Percentiles rank a stretch among this genome's conserved stretches.
phyloP scores from a whole-genome alignment of 2,797 vertebrate genomes.

The Threskiornis aethiopicus region DNA sequence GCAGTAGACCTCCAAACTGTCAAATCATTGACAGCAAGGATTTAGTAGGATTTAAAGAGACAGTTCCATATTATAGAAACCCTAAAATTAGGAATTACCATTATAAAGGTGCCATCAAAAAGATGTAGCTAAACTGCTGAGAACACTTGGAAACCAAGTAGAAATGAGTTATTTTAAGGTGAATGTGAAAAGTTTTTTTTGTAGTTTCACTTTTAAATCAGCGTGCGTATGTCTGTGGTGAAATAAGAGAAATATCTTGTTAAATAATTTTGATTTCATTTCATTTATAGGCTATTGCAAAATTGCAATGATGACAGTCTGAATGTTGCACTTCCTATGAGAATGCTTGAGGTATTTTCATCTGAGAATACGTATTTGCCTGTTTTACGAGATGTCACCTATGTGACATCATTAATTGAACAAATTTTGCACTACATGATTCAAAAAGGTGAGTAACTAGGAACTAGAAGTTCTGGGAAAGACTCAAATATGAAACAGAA shows the following conservation, averaged over 20 bases:
- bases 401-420: slow-evolving; percentile 89
- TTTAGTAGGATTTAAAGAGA: neutral
- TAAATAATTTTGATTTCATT: slow-evolving; percentile 3
- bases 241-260: neutral
- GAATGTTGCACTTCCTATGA: slow-evolving; percentile 95
- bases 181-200: neutral
- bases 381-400: slow-evolving; percentile 84
- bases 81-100: neutral
- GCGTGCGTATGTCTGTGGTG: neutral
- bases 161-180: neutral
- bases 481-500: neutral
- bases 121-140: neutral
- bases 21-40: neutral
- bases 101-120: neutral
- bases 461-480: neutral
- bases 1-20: neutral
- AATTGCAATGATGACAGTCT: slow-evolving; percentile 87
- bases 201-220: neutral
- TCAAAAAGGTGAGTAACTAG: slow-evolving; percentile 87
- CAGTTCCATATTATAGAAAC: neutral
- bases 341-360: slow-evolving; percentile 96
- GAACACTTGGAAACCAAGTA: neutral
- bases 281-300: slow-evolving; percentile 84
- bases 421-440: slow-evolving; percentile 99
- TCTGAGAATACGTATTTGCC: slow-evolving; percentile 91